A percentile compares a stretch with the other conserved stretches of the same genome.
phyloP scores from a whole-genome alignment of 2,888 invertebrate genomes.

The Hymenopus coronatus region DNA sequence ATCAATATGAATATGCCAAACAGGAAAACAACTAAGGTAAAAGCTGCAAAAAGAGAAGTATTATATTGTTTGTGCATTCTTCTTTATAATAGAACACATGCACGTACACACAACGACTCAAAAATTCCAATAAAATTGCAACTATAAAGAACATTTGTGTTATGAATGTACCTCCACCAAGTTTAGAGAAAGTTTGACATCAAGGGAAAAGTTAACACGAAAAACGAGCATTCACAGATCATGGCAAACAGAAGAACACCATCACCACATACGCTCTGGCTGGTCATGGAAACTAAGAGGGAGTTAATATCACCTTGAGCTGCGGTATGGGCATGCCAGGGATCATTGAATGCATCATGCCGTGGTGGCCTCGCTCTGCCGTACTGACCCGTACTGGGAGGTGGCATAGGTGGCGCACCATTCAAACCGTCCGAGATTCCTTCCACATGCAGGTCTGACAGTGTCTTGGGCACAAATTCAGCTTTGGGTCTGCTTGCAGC shows the following conservation, averaged over 20 bases:
- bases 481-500: slow-evolving; percentile 83
- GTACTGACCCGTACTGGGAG: slow-evolving; percentile 36
- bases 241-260: background rate
- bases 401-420: slow-evolving; percentile 56
- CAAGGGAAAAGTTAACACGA: background rate
- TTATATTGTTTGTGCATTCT: background rate
- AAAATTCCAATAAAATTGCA: background rate
- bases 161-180: background rate
- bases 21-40: background rate
- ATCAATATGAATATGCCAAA: background rate
- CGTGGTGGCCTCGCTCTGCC: slow-evolving; percentile 25
- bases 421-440: slow-evolving; percentile 63
- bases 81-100: background rate
- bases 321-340: slow-evolving; percentile 30
- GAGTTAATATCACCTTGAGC: slow-evolving; percentile 12
- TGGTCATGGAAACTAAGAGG: background rate
- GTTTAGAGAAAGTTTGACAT: background rate
- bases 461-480: slow-evolving; percentile 89
- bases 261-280: background rate
- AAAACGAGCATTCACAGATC: background rate
- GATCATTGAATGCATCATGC: slow-evolving; percentile 32
- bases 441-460: slow-evolving; percentile 83
- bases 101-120: background rate
- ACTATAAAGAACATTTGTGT: background rate
- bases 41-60: background rate